Percentiles rank a stretch among this genome's conserved stretches.
Evolutionary conservation across 1,140 invertebrate species (phyloP).

Genomic region (Drosophila kanapiae): DNA sequence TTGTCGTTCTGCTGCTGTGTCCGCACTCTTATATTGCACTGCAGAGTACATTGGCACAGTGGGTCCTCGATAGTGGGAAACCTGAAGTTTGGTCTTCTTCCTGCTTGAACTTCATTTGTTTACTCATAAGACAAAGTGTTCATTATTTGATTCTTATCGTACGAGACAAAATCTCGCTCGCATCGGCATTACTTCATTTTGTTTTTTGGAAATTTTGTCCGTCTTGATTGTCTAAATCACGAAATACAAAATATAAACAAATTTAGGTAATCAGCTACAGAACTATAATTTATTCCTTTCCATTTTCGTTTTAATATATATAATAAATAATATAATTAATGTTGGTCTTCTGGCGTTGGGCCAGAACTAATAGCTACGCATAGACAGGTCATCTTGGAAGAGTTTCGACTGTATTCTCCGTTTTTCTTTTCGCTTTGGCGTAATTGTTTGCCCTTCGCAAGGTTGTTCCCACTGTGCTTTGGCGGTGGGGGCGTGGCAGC

Average conservation of each 20-base stretch:
- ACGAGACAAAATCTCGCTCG: too few relatives aligned
- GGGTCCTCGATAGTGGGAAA: background rate
- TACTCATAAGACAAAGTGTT: too few relatives aligned
- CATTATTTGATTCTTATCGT: too few relatives aligned
- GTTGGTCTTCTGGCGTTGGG: background rate
- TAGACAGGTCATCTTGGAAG: background rate
- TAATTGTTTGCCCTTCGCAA: constrained; percentile 64
- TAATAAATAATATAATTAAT: background rate
- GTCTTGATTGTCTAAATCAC: too few relatives aligned
- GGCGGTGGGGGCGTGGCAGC: constrained; percentile 3
- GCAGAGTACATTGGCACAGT: constrained; percentile 1
- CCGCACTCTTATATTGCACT: constrained; percentile 20
- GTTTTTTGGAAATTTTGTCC: too few relatives aligned
- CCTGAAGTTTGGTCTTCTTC: background rate
- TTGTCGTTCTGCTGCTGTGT: constrained; percentile 8
- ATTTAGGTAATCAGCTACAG: too few relatives aligned
- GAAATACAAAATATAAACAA: too few relatives aligned
- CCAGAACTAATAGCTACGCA: too few relatives aligned
- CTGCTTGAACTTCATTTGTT: too few relatives aligned
- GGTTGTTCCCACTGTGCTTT: constrained; percentile 57
- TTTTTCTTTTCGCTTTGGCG: constrained; percentile 15
- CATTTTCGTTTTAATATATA: background rate
- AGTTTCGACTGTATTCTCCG: background rate
- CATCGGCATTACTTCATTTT: too few relatives aligned
- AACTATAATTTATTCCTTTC: too few relatives aligned